Conservation (phyloP, 2,888 invertebrate species). For the Rhingia rostrata region DNA sequence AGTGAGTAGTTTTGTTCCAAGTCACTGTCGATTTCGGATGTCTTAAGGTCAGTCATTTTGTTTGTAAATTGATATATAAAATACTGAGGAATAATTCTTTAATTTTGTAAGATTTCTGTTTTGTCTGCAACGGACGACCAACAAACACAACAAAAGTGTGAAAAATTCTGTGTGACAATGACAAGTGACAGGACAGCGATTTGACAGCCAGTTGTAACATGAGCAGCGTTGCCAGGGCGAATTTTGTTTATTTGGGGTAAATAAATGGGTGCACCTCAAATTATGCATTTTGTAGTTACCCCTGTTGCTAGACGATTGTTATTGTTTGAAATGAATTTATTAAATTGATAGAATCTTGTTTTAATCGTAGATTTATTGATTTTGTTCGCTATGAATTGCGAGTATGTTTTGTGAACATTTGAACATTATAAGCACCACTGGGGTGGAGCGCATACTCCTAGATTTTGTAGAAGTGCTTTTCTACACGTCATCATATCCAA, state of each 20-base stretch:
- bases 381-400: no score
- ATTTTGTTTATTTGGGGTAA: conserved; percentile 42
- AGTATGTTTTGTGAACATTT: no score
- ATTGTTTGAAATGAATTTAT: neutral
- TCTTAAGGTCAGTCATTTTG: conserved; percentile 82
- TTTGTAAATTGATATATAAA: conserved; percentile 19
- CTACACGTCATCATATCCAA: no score
- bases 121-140: conserved; percentile 19
- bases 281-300: conserved; percentile 14
- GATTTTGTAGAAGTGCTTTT: no score
- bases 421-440: no score
- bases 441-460: no score
- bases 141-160: conserved; percentile 73
- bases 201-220: conserved; percentile 31
- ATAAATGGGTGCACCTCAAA: conserved; percentile 17
- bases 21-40: conserved; percentile 82
- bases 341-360: no score
- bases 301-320: conserved; percentile 7
- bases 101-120: conserved; percentile 41
- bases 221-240: conserved; percentile 61
- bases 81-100: conserved; percentile 22
- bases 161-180: conserved; percentile 42
- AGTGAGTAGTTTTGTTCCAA: conserved; percentile 85
- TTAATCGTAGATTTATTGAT: no score
- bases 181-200: conserved; percentile 24